Base-by-base conservation (phyloP, 2,888 invertebrate genomes). In the Magallana nippona region DNA sequence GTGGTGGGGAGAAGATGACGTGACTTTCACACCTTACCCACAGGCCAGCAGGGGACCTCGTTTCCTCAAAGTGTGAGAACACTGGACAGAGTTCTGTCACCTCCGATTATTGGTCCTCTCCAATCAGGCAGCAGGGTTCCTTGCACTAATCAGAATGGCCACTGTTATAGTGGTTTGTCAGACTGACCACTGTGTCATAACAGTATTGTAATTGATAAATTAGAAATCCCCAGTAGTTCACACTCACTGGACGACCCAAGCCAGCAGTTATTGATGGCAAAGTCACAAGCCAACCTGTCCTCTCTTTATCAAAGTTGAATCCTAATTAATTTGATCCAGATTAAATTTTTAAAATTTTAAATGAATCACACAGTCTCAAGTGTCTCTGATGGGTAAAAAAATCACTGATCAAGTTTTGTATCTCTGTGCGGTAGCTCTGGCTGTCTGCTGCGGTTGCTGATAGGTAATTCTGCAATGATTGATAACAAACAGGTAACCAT, bases 401-500 rank as follows among this genome's bases (percentile, higher is more conserved):
- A 44, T 3, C 44, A 44, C 44, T 44, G 22, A 32, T 27, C 32
- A 60, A 60, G 60, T 19, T 32, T 5, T 71, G 71, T 27, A 71
- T 22, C 71, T 27, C 71, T 3, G 27, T 13, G 27, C 71, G 22
- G 71, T 27, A 32, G 71, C 22, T 22, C 22, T 15, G 13, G 71
- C 71, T 71, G 27, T 71, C 71, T 71, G 71, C 71, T 71, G 71
- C 71, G 22, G 71, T 32, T 71, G 71, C 71, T 71, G 71, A 71
- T 71, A 71, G 27, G 71, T 71, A 71, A 19, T 71, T 71, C 71
- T 71, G 71, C 71, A 71, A 71, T 71, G 71, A 71, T 71, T 71
- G 32, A 71, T 71, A 71, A 71, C 71, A 71, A 32, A 71, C 71
- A 71, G 71, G 71, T 71, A 71, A 71, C 71, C 71, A 71, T 71